Evolutionary conservation across 92 coral and sea anemone genomes (phyloP).

Genomic region (Zoanthus sansibaricus): DNA sequence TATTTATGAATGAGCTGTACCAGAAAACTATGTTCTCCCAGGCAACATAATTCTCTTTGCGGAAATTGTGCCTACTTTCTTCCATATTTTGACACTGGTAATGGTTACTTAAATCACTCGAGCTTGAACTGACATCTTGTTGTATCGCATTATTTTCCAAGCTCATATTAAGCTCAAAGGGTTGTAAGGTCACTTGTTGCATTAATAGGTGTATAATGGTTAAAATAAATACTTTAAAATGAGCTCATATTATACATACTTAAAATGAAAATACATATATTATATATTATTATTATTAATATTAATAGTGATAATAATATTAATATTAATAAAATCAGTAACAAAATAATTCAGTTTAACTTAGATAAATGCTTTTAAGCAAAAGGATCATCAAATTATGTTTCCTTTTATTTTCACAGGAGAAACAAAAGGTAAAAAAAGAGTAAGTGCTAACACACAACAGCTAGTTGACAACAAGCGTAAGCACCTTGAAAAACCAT

Average conservation of each 20-base stretch:
- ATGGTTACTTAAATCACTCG: background rate
- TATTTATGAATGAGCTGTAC: background rate
- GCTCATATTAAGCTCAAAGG: background rate
- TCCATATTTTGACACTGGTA: background rate
- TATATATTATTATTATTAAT: background rate
- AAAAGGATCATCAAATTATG: background rate
- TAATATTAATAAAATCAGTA: background rate
- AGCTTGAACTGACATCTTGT: background rate
- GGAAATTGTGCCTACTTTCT: background rate
- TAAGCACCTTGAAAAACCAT: constrained; percentile 59
- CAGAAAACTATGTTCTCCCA: background rate
- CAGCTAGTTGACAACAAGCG: constrained; percentile 50
- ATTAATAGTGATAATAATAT: background rate
- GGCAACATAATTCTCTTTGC: background rate
- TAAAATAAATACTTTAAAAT: constrained; percentile 2
- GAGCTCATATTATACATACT: background rate
- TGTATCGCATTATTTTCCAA: background rate
- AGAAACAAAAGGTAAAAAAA: constrained; percentile 6
- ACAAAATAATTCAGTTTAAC: background rate
- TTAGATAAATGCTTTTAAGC: constrained; percentile 8
- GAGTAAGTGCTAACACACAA: constrained; percentile 20
- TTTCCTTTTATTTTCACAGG: background rate
- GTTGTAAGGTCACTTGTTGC: constrained; percentile 2
- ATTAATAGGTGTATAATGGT: background rate
- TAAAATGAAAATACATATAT: background rate